A percentile compares a stretch with the other conserved stretches of the same genome.
phyloP scores from a whole-genome alignment of 1,140 invertebrate species.

The Delia radicum region DNA sequence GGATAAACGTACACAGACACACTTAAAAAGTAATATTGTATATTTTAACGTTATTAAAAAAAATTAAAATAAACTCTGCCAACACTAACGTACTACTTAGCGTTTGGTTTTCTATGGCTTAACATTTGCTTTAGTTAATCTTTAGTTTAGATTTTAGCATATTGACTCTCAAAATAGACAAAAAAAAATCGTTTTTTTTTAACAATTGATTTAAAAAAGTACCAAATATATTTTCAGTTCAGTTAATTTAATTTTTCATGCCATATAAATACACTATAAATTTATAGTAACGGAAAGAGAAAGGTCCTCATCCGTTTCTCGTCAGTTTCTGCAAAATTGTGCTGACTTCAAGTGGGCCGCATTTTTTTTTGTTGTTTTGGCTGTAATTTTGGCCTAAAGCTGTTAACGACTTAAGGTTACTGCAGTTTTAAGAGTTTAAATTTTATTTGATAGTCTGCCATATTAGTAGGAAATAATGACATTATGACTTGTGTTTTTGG shows the following conservation, averaged over 20 bases:
- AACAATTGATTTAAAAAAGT: background rate
- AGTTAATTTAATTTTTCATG: background rate
- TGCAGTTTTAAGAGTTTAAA: background rate
- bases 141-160: background rate
- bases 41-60: too few species aligned
- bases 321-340: background rate
- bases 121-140: slow-evolving; percentile 1
- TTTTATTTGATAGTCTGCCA: too few species aligned
- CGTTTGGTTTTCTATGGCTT: too few species aligned
- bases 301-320: background rate
- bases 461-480: too few species aligned
- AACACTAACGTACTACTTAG: too few species aligned
- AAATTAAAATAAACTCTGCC: too few species aligned
- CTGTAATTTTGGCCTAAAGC: background rate
- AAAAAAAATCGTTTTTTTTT: background rate
- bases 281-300: background rate
- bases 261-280: background rate
- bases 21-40: too few species aligned
- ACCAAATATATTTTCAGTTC: background rate
- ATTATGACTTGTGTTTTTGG: too few species aligned
- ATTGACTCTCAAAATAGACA: background rate
- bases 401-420: background rate
- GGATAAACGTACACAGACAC: too few species aligned
- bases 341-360: background rate
- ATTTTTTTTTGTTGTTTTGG: background rate